Conservation (phyloP, 2,888 invertebrate genomes). For the Melinopterus prodromus region DNA sequence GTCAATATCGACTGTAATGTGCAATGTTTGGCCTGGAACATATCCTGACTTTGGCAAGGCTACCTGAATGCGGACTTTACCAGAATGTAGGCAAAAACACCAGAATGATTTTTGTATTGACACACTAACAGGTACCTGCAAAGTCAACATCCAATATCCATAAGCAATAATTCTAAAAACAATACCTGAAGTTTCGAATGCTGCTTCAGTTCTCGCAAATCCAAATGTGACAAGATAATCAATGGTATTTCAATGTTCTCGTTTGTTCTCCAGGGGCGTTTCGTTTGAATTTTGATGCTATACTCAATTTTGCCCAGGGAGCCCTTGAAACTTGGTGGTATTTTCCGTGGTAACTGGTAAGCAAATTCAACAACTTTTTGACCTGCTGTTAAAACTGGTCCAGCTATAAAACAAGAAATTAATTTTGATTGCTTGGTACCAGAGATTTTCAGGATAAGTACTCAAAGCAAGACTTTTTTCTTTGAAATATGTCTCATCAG, state of each 20-base stretch:
- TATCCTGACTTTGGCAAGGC: conserved; percentile 4
- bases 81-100: conserved; percentile 1
- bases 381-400: not conserved
- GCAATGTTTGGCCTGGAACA: not conserved
- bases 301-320: not conserved
- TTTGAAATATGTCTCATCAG: conserved; percentile 13
- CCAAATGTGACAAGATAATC: not conserved
- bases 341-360: not conserved
- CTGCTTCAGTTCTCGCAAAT: not conserved
- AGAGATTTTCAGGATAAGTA: not conserved
- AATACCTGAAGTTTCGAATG: not conserved
- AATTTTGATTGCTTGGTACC: not conserved
- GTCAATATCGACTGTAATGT: conserved; percentile 9
- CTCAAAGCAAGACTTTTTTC: not conserved
- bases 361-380: not conserved
- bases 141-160: not conserved
- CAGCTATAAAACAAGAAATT: not conserved
- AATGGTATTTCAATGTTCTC: not conserved
- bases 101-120: conserved; percentile 9
- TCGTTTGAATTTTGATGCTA: conserved; percentile 9
- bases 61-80: not conserved
- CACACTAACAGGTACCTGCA: not conserved
- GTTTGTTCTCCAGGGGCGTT: conserved; percentile 9
- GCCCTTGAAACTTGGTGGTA: conserved; percentile 15
- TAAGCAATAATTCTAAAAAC: not conserved